Percentiles rank a stretch among this genome's conserved stretches.
Conservation (phyloP, 92 coral and sea anemone genomes). For the Zoanthus gigantus region DNA sequence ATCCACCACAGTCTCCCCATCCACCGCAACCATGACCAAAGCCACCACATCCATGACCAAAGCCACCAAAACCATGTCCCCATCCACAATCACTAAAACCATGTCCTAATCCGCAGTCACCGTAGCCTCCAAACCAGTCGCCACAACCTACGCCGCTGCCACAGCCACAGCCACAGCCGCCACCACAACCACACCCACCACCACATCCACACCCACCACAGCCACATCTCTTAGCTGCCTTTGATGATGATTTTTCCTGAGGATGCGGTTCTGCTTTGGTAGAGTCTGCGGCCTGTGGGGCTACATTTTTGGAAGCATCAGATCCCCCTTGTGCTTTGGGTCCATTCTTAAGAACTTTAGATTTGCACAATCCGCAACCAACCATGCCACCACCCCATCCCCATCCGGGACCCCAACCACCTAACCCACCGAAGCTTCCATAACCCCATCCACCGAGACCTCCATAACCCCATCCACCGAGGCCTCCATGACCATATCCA, state of each 20-base stretch:
- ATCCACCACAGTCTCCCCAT: conserved; percentile 64
- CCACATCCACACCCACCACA: conserved; percentile 10
- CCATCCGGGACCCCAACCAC: conserved; percentile 42
- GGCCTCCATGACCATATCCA: conserved; percentile 48
- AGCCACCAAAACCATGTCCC: conserved; percentile 60
- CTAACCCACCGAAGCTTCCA: conserved; percentile 47
- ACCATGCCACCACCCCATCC: conserved; percentile 52
- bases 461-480: conserved; percentile 61
- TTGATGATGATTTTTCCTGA: conserved; percentile 10
- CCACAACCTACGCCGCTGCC: conserved; percentile 44
- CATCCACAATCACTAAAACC: conserved; percentile 62
- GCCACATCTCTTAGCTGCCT: conserved; percentile 41
- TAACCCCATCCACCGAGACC: conserved; percentile 46
- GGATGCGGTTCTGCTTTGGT: background rate
- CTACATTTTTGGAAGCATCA: background rate
- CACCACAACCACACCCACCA: conserved; percentile 14
- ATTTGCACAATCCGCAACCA: conserved; percentile 66
- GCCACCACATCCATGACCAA: conserved; percentile 60
- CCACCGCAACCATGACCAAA: conserved; percentile 64
- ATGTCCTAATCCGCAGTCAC: conserved; percentile 58
- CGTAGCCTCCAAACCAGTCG: conserved; percentile 52
- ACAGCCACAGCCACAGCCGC: conserved; percentile 30
- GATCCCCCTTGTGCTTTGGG: background rate
- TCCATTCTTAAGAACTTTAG: conserved; percentile 66
- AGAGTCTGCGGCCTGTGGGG: conserved; percentile 17